Evolutionary conservation across 1,140 invertebrate genomes (phyloP).

Genomic region (Limonius californicus): DNA sequence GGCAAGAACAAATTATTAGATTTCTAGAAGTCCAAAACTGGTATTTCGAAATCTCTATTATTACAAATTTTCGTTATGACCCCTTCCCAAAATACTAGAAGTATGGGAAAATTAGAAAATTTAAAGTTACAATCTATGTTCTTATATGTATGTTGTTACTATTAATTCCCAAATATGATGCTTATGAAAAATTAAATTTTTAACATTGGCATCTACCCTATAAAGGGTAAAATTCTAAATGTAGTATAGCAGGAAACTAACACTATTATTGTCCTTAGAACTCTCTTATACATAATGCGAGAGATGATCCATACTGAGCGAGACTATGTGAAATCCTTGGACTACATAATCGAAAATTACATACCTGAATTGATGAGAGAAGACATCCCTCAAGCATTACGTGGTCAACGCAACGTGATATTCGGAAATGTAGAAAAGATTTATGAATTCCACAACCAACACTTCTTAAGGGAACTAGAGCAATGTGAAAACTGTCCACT

Average conservation of each 20-base stretch:
- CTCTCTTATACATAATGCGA: conserved; percentile 75
- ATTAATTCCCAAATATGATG: no score
- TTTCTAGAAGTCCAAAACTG: no score
- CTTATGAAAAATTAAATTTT: background rate
- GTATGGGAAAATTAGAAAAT: no score
- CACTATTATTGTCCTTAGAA: conserved; percentile 55
- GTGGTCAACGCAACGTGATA: conserved; percentile 76
- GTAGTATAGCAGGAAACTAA: background rate
- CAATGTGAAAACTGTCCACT: conserved; percentile 73
- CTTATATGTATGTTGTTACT: no score
- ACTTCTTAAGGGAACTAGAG: conserved; percentile 73
- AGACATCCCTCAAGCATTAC: conserved; percentile 74
- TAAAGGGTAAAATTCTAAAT: no score
- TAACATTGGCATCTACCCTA: no score
- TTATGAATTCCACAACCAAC: conserved; percentile 77
- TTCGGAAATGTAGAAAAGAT: conserved; percentile 86
- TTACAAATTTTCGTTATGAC: no score
- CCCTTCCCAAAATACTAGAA: no score
- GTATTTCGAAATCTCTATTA: no score
- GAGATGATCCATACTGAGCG: conserved; percentile 85
- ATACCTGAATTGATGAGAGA: conserved; percentile 77
- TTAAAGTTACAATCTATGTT: no score
- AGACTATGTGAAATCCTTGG: conserved; percentile 79
- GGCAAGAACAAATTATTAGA: no score
- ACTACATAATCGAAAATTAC: conserved; percentile 86